Base-by-base conservation (phyloP, 2,113 vertebrate genomes). In the Conger conger region DNA sequence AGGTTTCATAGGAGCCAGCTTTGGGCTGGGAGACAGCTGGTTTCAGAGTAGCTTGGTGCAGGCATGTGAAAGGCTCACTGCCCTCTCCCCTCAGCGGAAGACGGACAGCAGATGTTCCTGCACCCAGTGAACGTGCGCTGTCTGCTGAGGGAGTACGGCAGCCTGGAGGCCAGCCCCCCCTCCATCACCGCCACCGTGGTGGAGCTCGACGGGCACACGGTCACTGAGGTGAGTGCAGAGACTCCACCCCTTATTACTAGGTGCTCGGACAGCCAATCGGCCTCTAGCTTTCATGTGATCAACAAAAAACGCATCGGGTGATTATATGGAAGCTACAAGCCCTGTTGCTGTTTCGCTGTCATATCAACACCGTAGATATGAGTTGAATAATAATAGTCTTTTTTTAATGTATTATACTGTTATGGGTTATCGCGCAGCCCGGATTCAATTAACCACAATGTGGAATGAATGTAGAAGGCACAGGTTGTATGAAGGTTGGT, bases 91-190 rank as follows among this genome's bases (percentile, higher is more conserved):
- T 1, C 76, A 99, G 98, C 97, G 85, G 97, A 98, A 37, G 97
- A 99, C 35, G 98, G 98, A n/a, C 98, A 99, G 90, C 96, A 99
- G 92, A 97, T 99, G 97, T 99, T 98, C 89, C 95, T 99, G 88
- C 97, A 98, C 91, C 97, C 98, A 0, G 95, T 99, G 92, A 99
- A 99, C 0, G 97, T 99, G 78, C 97, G 98, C 84, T 99, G 98
- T 89, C 95, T 99, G 0, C 90, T 97, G 89, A 96, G 96, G 42
- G 96, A 99, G 79, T 99, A 99, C 0, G 97, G 98, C 90, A 99
- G 97, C 92, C 92, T 99, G 92, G 98, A 99, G 93, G 95, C 94
- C 90, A 97, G 98, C 86, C 98, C 98, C 0, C 95, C 98, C 89
- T 95, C 95, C 88, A 97, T 99, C 92, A 99, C 97, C 0, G 98